Evolutionary conservation across 2,797 vertebrate genomes (phyloP), one percentile per base, ranked within the genome.

Genomic region (Antrozous pallidus): DNA sequence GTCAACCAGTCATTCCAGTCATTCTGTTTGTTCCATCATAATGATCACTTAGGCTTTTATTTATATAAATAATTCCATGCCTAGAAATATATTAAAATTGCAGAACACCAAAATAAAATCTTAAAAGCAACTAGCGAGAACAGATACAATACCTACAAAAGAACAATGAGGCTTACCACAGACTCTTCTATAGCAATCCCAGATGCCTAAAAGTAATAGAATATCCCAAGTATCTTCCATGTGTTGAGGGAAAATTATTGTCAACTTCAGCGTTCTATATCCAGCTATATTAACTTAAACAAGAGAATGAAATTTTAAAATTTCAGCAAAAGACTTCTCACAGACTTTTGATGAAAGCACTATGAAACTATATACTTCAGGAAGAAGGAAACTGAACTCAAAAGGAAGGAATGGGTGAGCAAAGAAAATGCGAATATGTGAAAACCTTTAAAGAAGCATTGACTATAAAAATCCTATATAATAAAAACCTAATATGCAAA

Each of bases 51-150:
- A 61, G 58, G 58, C 26, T 58, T 58, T 58, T 58, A 58, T 6
- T 28, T 28, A 28, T 1, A 58, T 12, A 28, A 26, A 81, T 61
- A 93, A 78, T 61, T 77, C 71, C 77, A 61, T 40, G 56, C 70
- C 33, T 79, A 89, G 9, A 85, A 2, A 58, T 69, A 63, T n/a
- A 84, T 49, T 51, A 90, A 79, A 92, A 92, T 24, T 81, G 5
- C 9, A 88, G 84, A 80, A 79, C 31, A 91, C 24, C 70, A 28
- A 88, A 88, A 71, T 38, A 89, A 95, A 96, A 87, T 47, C 22
- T 84, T 78, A 51, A 84, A 88, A 84, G 22, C 11, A 38, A 73
- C 40, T 71, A 61, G 33, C 81, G 20, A 88, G 24, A 87, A 82
- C 13, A 81, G 63, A 71, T 31, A 65, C 33, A 77, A 67, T 70